Conservation (phyloP, 1,140 invertebrate species). For the Ceratitis capitata region DNA sequence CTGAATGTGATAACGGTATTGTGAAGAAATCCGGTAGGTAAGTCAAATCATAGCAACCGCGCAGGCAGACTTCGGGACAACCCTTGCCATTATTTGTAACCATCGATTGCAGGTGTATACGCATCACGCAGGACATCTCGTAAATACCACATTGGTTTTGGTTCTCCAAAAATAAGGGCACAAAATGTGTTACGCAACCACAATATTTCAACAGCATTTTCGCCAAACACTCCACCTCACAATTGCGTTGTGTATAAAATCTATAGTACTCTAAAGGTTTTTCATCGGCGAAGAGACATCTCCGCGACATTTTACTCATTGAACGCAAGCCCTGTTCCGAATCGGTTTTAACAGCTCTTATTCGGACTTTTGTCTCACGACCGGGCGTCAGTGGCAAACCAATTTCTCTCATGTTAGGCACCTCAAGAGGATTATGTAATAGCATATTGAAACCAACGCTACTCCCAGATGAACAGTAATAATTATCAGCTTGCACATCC, state of each 20-base stretch:
- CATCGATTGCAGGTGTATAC: constrained; percentile 48
- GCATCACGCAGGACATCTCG: constrained; percentile 50
- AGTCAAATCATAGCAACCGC: constrained; percentile 75
- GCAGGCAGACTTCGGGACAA: constrained; percentile 70
- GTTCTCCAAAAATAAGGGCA: constrained; percentile 67
- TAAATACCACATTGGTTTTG: constrained; percentile 53
- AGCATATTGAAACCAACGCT: constrained; percentile 78
- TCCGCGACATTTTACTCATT: constrained; percentile 72
- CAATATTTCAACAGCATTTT: constrained; percentile 73
- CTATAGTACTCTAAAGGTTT: constrained; percentile 71
- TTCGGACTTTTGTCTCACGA: constrained; percentile 72
- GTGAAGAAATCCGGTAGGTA: constrained; percentile 70
- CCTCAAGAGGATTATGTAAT: constrained; percentile 79
- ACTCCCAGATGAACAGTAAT: constrained; percentile 80
- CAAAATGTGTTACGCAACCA: constrained; percentile 76
- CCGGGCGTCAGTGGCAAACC: constrained; percentile 75
- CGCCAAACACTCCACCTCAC: constrained; percentile 77
- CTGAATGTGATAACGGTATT: constrained; percentile 58
- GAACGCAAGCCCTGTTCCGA: constrained; percentile 69
- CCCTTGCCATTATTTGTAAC: constrained; percentile 38
- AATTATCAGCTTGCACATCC: constrained; percentile 75
- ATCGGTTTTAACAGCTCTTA: constrained; percentile 73
- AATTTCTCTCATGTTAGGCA: constrained; percentile 78
- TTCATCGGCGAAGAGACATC: constrained; percentile 78
- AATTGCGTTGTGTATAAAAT: constrained; percentile 68